Base-by-base conservation (phyloP, 2,888 invertebrate species). In the Monoplex corrugatus region DNA sequence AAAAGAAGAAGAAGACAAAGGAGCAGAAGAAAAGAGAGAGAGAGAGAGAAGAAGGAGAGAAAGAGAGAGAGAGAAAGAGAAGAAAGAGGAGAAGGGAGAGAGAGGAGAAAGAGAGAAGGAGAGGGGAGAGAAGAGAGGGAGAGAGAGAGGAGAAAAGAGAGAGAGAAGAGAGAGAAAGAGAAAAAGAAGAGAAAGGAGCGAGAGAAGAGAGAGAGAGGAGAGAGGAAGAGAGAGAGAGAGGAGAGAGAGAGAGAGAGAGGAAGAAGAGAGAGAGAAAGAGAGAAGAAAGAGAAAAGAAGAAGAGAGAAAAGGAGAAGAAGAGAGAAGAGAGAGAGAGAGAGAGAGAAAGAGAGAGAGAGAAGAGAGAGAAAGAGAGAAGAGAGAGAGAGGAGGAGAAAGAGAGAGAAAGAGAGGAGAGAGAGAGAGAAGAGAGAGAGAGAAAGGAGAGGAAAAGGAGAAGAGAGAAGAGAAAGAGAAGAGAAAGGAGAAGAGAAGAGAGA, bases 341-440 rank as follows among this genome's bases (percentile, higher is more conserved):
- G 80, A 80, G 38, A 43, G 80, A 80, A 19, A 38, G 80, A 80
- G 38, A 43, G 80, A 80, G 38, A 43, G 80, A 35, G 38, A 43
- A 35, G 35, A 19, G 35, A 35, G 35, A 19, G 38, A 35, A 10
- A 3, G 16, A 5, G 32, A 35, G 19, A n/a, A 43, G 43, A 40
- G 43, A 43, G 43, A 40, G 6, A 35, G 43, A 19, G 43, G 35
- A 80, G 38, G 35, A 35, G 35, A 19, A 80, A 35, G 23, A 19
- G 23, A 35, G 23, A 13, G 43, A 23, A n/a, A 13, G 23, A 35
- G 43, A 19, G 23, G 80, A 80, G 38, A 80, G 40, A 80, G 38
- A 80, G 40, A 38, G 38, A 80, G 40, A 80, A 82, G 43, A 82
- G 82, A 43, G 43, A 82, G 43, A 82, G 19, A 40, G 82, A 82